Conservation (phyloP, 2,113 vertebrate genomes). For the Uropsilus gracilis region DNA sequence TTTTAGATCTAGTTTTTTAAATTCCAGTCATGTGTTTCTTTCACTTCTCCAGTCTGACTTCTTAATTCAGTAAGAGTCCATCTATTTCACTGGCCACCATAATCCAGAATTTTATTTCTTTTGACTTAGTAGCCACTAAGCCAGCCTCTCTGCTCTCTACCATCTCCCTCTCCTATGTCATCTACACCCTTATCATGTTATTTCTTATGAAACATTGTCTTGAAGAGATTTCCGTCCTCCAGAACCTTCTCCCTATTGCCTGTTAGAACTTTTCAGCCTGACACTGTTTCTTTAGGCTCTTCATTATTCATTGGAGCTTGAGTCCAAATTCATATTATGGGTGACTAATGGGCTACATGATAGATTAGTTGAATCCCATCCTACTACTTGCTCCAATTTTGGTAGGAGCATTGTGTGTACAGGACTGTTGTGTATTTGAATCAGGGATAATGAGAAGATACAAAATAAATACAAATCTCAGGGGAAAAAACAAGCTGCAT, state of each 20-base stretch:
- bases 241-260: neutral
- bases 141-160: neutral
- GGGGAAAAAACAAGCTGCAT: neutral
- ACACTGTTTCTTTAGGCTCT: slow-evolving; percentile 13
- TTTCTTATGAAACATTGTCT: slow-evolving; percentile 34
- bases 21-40: neutral
- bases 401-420: slow-evolving; percentile 6
- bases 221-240: neutral
- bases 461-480: slow-evolving; percentile 15
- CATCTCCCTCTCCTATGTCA: neutral
- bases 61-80: slow-evolving; percentile 28
- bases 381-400: neutral
- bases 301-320: neutral
- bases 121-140: neutral
- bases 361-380: neutral
- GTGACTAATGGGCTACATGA: neutral
- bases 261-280: neutral
- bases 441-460: neutral
- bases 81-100: neutral
- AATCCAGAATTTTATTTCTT: slow-evolving; percentile 41
- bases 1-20: slow-evolving; percentile 22
- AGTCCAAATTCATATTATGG: neutral
- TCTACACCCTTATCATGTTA: neutral
- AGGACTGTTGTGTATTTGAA: neutral
- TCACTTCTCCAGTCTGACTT: neutral